These are phyloP conservation scores for Hemicentrotus pulcherrimus DNA, from an alignment of 35 echinoderm and acorn worm genomes.

Conservation along the genomic window DNA sequence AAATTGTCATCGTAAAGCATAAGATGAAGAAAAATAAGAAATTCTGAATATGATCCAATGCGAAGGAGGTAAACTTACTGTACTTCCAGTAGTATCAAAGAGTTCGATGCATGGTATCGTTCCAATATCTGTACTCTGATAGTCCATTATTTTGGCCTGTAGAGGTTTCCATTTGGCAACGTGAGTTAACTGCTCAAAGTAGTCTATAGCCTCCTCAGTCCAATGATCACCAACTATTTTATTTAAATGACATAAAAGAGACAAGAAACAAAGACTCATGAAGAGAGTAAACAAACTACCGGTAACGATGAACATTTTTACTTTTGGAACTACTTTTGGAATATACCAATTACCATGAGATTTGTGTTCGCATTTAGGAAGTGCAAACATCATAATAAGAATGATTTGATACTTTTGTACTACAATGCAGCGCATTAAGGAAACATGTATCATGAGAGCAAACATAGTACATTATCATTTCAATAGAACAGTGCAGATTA, in stretches of 20 bases:
- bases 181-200: constrained; percentile 84
- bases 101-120: constrained; percentile 80
- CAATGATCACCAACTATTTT: constrained; percentile 61
- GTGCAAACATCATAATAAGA: not conserved
- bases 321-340: not conserved
- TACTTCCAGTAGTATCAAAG: constrained; percentile 69
- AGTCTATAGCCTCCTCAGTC: constrained; percentile 76
- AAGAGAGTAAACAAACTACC: not conserved
- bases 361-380: too few relatives aligned
- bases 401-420: not conserved
- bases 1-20: not conserved
- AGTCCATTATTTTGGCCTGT: constrained; percentile 82
- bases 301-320: not conserved
- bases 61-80: constrained; percentile 51
- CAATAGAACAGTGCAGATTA: too few relatives aligned
- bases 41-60: not conserved
- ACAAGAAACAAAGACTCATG: too few relatives aligned
- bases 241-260: not conserved
- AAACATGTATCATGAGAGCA: not conserved
- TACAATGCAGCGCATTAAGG: not conserved
- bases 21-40: not conserved
- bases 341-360: too few relatives aligned
- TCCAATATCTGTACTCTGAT: constrained; percentile 57
- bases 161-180: constrained; percentile 92
- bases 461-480: too few relatives aligned